Base-by-base conservation (phyloP, 1,140 invertebrate species). In the Araneus ventricosus region DNA sequence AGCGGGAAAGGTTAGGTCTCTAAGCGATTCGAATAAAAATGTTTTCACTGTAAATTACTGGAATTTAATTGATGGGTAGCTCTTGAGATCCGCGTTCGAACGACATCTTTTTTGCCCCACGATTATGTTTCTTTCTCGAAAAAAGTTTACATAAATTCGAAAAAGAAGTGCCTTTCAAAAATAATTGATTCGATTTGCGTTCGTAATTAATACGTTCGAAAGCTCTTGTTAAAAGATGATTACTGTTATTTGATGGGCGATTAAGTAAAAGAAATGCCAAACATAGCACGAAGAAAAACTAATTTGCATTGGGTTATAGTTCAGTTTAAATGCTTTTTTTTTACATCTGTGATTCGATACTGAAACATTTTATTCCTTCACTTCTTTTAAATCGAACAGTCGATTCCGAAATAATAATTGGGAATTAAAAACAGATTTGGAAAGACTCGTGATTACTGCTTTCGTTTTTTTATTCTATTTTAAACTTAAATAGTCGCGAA, bases 61-160 rank as follows among this genome's bases (percentile, higher is more conserved):
- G n/a, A 30, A 52, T 85, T 85, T 57, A 85, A 85, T 85, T 85
- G 82, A 85, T 85, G 41, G 82, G 63, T 30, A 3, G 0, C n/a
- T 67, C 63, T 61, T n/a, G 3, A 67, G 63, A 67, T 63, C n/a
- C 24, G 61, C 6, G 22, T n/a, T 63, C 61, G n/a, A 6, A 67
- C 27, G 63, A 67, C 63, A 67, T 67, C 24, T 30, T 67, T 67
- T 67, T 52, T 8, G 10, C 2, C n/a, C 14, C 14, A 6, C 24
- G 63, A 67, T 67, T 67, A 30, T 67, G 10, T 67, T 30, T 30
- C 63, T 10, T 63, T 63, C 24, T 27, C 8, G 63, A 0, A 27
- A 67, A 67, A 67, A 67, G 10, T n/a, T 67, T 67, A n/a, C 8
- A 27, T 14, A 30, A 30, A 30, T n/a, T 27, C n/a, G 7, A 67